Evolutionary conservation across 2,888 invertebrate species (phyloP).

Genomic region (Scrobipalpa costella): DNA sequence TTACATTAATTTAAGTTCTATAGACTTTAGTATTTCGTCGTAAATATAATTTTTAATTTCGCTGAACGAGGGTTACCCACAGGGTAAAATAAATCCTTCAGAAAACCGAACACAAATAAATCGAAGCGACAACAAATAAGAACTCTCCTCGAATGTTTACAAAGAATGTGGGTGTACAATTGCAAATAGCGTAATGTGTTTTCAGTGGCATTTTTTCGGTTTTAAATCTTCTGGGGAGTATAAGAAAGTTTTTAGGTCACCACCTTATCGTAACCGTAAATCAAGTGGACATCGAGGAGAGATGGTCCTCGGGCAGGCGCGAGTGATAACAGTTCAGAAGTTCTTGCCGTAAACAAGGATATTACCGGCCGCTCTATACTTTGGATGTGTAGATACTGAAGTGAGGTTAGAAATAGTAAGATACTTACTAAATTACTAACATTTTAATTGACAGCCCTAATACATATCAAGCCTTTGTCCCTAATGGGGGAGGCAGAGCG

Average conservation of each 20-base stretch:
- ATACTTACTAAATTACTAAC: too few species aligned
- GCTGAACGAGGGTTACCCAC: background rate
- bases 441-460: too few species aligned
- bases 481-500: too few species aligned
- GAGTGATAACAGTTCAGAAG: constrained; percentile 69
- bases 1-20: background rate
- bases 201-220: constrained; percentile 49
- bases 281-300: constrained; percentile 70
- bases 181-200: constrained; percentile 26
- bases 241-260: constrained; percentile 70
- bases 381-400: background rate
- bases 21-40: background rate
- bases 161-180: constrained; percentile 25
- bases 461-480: too few species aligned
- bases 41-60: background rate
- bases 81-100: constrained; percentile 19
- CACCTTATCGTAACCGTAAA: constrained; percentile 73
- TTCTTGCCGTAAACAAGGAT: constrained; percentile 62
- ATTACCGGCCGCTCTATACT: constrained; percentile 42
- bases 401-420: background rate
- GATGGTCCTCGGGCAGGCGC: constrained; percentile 61
- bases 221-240: constrained; percentile 65
- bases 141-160: constrained; percentile 23
- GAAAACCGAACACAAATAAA: constrained; percentile 25
- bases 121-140: constrained; percentile 22